Evolutionary conservation across 1,140 invertebrate genomes (phyloP).

Genomic region (Zaprionus ornatus): DNA sequence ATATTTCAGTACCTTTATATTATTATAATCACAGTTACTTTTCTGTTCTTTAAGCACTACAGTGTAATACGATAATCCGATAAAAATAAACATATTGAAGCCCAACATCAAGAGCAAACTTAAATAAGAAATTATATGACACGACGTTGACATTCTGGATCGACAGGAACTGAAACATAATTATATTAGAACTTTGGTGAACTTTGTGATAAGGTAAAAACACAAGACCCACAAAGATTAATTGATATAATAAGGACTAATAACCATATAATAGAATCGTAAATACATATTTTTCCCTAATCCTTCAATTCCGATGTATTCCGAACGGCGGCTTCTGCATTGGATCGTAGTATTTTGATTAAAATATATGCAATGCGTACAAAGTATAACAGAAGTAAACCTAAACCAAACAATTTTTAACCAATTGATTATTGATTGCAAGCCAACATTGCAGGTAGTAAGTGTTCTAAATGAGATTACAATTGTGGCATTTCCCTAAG

Average conservation of each 20-base stretch:
- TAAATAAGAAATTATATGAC: too few species aligned
- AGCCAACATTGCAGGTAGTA: conserved; percentile 40
- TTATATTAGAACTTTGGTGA: neutral
- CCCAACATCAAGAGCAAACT: too few species aligned
- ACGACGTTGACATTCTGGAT: too few species aligned
- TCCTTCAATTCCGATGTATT: neutral
- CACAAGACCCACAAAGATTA: neutral
- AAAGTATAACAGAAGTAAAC: neutral
- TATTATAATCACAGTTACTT: too few species aligned
- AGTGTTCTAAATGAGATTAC: neutral
- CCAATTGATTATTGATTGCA: neutral
- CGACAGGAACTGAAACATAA: too few species aligned
- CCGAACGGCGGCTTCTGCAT: neutral
- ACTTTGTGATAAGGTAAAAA: neutral
- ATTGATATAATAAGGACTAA: neutral
- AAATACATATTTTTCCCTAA: neutral
- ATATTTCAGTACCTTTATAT: too few species aligned
- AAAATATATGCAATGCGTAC: conserved; percentile 1
- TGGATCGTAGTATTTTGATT: neutral
- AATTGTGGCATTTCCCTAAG: neutral
- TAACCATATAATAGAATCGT: too few species aligned
- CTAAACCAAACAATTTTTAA: neutral
- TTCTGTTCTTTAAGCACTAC: too few species aligned
- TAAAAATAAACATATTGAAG: too few species aligned
- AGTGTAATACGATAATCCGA: too few species aligned